phyloP scores from a whole-genome alignment of 2,113 vertebrate species.

The Eubucco bourcierii region DNA sequence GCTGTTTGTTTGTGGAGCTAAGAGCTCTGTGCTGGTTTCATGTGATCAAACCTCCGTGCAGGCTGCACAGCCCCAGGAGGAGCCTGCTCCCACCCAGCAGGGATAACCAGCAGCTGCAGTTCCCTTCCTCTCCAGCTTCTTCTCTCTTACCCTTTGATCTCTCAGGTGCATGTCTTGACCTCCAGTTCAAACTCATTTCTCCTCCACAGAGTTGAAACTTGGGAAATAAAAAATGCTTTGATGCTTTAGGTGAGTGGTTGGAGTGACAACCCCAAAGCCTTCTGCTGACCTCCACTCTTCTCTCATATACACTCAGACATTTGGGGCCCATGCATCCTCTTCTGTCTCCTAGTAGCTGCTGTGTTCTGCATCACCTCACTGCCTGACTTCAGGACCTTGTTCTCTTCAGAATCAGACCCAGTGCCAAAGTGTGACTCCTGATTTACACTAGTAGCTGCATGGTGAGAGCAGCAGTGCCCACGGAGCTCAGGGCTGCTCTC shows the following conservation, averaged over 20 bases:
- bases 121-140: neutral
- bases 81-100: neutral
- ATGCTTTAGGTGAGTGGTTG: too few relatives aligned
- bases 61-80: neutral
- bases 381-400: neutral
- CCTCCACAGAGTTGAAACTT: neutral
- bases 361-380: neutral
- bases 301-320: neutral
- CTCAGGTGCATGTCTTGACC: neutral
- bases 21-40: neutral
- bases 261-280: too few relatives aligned
- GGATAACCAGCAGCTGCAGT: neutral
- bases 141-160: neutral
- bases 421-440: fast-evolving
- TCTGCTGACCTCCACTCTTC: too few relatives aligned
- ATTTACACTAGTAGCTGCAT: neutral
- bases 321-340: neutral
- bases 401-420: neutral
- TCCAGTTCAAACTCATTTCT: neutral
- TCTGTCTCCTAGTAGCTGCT: neutral
- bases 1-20: neutral
- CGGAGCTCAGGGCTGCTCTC: neutral
- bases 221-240: neutral
- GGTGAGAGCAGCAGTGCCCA: neutral
- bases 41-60: fast-evolving